Conservation (phyloP, 2,888 invertebrate genomes). For the Galeruca laticollis region DNA sequence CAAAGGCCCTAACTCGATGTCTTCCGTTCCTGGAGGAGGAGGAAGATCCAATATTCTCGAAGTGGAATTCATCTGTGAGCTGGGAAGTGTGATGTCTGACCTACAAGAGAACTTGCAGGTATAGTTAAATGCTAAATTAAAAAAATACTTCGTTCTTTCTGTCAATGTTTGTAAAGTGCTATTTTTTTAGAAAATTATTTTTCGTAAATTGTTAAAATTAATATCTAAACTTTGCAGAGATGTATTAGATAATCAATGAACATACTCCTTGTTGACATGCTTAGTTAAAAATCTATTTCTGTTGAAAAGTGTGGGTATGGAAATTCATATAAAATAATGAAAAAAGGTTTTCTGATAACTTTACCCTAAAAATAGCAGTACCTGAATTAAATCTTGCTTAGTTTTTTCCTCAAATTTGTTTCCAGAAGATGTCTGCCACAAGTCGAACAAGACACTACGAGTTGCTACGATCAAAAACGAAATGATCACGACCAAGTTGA, state of each 20-base stretch:
- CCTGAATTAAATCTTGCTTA: constrained; percentile 24
- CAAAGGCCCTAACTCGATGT: constrained; percentile 45
- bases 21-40: constrained; percentile 65
- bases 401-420: constrained; percentile 15
- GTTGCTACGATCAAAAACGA: constrained; percentile 21
- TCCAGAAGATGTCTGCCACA: constrained; percentile 32
- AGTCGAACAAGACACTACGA: constrained; percentile 31
- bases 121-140: constrained; percentile 65
- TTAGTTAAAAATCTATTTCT: constrained; percentile 15
- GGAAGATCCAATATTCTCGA: constrained; percentile 62
- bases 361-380: constrained; percentile 30
- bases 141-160: constrained; percentile 45
- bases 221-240: constrained; percentile 29
- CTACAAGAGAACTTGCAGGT: constrained; percentile 69
- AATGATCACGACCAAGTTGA: neutral
- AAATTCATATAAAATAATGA: constrained; percentile 8
- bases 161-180: constrained; percentile 41
- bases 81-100: constrained; percentile 57
- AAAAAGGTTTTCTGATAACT: constrained; percentile 3
- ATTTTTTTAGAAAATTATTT: constrained; percentile 53
- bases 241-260: constrained; percentile 58
- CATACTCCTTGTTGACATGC: constrained; percentile 49
- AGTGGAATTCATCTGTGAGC: constrained; percentile 59
- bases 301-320: neutral
- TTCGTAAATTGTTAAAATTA: constrained; percentile 29